A percentile compares a stretch with the other conserved stretches of the same genome.
phyloP scores from a whole-genome alignment of 1,140 invertebrate genomes.

The Pogonus chalceus region DNA sequence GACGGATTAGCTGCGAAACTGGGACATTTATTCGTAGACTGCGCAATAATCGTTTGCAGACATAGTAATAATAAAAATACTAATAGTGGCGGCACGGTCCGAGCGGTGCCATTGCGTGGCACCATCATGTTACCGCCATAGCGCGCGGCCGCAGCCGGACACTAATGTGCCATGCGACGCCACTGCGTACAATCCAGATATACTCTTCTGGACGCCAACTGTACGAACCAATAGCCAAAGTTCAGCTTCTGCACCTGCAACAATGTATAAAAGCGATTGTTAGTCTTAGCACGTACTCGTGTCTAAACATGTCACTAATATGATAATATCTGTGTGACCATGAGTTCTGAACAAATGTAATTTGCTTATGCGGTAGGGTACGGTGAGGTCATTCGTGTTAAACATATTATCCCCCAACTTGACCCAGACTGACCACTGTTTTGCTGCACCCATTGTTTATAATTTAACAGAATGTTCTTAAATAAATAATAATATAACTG shows the following conservation, averaged over 20 bases:
- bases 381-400: neutral
- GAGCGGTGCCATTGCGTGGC: neutral
- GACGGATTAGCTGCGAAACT: conserved; percentile 58
- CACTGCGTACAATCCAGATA: no score
- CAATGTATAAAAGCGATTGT: neutral
- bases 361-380: neutral
- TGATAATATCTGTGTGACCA: neutral
- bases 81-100: neutral
- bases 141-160: neutral
- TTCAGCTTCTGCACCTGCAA: neutral
- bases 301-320: neutral
- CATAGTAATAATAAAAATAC: neutral
- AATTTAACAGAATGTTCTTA: no score
- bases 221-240: no score
- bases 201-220: no score
- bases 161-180: no score
- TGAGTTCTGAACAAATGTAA: neutral
- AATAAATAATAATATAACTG: no score
- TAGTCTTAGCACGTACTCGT: neutral
- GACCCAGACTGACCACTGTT: no score
- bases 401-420: neutral
- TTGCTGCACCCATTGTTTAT: no score
- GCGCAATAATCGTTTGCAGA: neutral
- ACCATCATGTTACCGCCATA: conserved; percentile 3
- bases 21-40: conserved; percentile 45